Evolutionary conservation across 1,140 invertebrate genomes (phyloP), one percentile per base, ranked within the genome.

Genomic region (Ruditapes philippinarum): DNA sequence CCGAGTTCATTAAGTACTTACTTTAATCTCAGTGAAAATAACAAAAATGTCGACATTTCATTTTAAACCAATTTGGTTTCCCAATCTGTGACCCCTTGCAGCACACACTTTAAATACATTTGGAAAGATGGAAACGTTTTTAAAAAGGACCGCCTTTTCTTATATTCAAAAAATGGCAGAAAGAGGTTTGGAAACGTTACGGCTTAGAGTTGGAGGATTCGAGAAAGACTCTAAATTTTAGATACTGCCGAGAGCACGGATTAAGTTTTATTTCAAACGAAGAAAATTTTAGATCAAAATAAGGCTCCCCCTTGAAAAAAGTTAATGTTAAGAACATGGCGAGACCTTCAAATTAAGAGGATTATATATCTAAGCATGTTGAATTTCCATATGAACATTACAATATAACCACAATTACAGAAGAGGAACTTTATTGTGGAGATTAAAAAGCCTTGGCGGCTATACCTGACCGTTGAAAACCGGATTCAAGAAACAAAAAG

Each of bases 41-140:
- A 79, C 1, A 0, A 57, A 28, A 38, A 60, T 22, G 81, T 80
- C 45, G 91, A 94, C 85, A 91, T n/a, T 91, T 19, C 94, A 95
- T 89, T 95, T 95, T 94, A 89, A 91, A 12, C 94, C 94, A 0
- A 94, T n/a, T n/a, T 94, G 88, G 93, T 92, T 91, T 89, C n/a
- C n/a, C 88, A n/a, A 68, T 91, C 12, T 95, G 95, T 83, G 89
- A 93, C 19, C 94, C 94, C 9, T n/a, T 95, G 95, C 80, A 28
- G 79, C 22, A 88, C 95, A n/a, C 84, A 90, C 12, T 95, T 94
- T 87, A 91, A 94, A 54, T 93, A 94, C 76, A 93, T 95, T n/a
- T 31, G 95, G 95, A 0, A 94, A 95, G 79, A 78, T 95, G 38
- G 95, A 95, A 86, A 95, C 92, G 0, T n/a, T n/a, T 92, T 92